phyloP scores from a whole-genome alignment of 2,113 vertebrate genomes.

The Centrocercus urophasianus region DNA sequence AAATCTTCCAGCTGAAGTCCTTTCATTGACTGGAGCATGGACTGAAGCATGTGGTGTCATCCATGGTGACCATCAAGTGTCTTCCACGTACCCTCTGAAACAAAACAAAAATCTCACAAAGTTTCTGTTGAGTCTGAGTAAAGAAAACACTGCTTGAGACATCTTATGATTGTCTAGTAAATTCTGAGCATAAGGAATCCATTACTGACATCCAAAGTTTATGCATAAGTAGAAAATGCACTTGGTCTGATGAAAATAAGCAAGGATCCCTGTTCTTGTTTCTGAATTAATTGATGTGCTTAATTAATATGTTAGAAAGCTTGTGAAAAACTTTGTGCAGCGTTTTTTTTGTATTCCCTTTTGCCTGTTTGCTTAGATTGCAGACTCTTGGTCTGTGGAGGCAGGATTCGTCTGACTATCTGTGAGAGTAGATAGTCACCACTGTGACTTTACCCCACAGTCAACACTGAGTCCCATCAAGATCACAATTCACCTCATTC shows the following conservation, averaged over 20 bases:
- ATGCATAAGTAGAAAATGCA: not conserved
- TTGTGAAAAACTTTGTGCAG: not conserved
- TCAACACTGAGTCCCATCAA: not conserved
- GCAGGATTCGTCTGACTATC: not conserved
- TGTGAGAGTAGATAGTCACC: not conserved
- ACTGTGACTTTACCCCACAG: accelerated
- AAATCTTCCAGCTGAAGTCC: not conserved
- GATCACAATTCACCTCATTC: not conserved
- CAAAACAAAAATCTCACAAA: accelerated
- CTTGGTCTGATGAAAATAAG: not conserved
- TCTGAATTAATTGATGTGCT: not conserved
- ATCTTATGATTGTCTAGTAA: not conserved
- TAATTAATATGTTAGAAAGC: not conserved
- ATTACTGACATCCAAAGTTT: not conserved
- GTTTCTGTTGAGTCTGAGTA: not conserved
- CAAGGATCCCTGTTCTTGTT: not conserved
- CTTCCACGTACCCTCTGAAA: not conserved
- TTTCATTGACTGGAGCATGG: not conserved
- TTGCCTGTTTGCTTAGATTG: not conserved
- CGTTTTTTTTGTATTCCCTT: not conserved
- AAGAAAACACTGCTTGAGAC: not conserved
- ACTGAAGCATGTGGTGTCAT: not conserved
- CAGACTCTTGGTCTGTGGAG: not conserved
- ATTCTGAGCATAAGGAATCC: not conserved
- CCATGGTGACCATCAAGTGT: not conserved